phyloP scores from a whole-genome alignment of 2,797 vertebrate genomes.

The Eptatretus atami region DNA sequence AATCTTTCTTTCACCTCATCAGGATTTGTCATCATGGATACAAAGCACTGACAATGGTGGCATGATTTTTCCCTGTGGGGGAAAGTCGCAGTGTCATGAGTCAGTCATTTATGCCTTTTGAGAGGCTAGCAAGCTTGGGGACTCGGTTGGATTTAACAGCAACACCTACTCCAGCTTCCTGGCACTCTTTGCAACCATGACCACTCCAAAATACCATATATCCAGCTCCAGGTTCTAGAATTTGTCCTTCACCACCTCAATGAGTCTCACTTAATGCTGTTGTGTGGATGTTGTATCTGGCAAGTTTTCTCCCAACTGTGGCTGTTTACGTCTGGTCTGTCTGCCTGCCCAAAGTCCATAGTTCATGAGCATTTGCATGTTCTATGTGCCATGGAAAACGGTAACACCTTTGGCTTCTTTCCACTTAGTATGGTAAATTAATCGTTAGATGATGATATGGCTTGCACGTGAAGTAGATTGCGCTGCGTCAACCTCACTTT shows the following conservation, averaged over 20 bases:
- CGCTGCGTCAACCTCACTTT: slow-evolving; percentile 2
- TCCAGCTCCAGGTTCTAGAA: not conserved
- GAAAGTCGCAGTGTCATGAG: not conserved
- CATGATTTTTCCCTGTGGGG: not conserved
- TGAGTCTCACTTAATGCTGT: not conserved
- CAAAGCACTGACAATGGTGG: not conserved
- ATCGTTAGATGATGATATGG: too few relatives aligned
- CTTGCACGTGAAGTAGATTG: not conserved
- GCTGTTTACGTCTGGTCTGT: not conserved
- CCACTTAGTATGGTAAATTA: not conserved
- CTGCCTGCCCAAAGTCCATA: too few relatives aligned
- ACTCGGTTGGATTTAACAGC: slow-evolving; percentile 3
- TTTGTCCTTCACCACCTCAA: not conserved
- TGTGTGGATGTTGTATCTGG: slow-evolving; percentile 6
- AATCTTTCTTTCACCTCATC: not conserved
- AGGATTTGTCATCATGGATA: not conserved
- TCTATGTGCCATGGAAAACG: not conserved
- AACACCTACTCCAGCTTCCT: not conserved
- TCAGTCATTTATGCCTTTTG: not conserved
- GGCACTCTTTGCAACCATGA: not conserved
- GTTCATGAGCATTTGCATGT: not conserved
- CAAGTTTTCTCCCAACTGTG: not conserved
- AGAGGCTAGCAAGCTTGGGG: not conserved
- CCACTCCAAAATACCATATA: not conserved
- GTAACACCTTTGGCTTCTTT: not conserved